Conservation (phyloP, 92 coral and sea anemone species). For the Phenganax stokvisi region DNA sequence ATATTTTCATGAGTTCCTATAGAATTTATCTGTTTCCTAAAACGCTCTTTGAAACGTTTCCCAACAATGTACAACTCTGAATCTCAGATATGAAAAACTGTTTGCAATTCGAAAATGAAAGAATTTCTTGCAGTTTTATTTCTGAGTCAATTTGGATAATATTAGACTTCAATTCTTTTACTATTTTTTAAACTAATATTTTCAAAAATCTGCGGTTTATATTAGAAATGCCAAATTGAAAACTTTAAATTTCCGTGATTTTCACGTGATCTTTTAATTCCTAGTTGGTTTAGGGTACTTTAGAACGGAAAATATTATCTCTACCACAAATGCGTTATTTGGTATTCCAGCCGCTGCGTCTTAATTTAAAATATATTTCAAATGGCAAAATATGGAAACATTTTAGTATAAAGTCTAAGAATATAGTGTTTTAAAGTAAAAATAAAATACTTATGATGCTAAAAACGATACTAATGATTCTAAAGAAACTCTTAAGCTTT, state of each 20-base stretch:
- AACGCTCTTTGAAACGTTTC: background rate
- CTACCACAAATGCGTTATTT: constrained; percentile 5
- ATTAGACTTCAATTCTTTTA: background rate
- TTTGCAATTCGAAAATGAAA: background rate
- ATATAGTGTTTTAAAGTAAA: constrained; percentile 10
- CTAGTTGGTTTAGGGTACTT: background rate
- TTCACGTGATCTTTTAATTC: constrained; percentile 1
- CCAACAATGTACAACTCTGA: background rate
- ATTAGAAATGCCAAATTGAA: constrained; percentile 2
- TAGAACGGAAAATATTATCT: background rate
- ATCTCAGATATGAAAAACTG: background rate
- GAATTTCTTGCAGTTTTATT: background rate
- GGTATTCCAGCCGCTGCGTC: constrained; percentile 6
- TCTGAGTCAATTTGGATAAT: background rate
- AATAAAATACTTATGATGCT: constrained; percentile 1
- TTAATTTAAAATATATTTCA: constrained; percentile 25
- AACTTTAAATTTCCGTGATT: constrained; percentile 16
- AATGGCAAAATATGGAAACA: constrained; percentile 1
- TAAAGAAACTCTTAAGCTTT: background rate
- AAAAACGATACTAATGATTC: constrained; percentile 1
- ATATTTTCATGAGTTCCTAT: no score
- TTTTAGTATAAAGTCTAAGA: constrained; percentile 11
- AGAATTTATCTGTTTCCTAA: background rate
- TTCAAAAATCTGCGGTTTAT: constrained; percentile 3
- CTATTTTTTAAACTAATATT: constrained; percentile 1